A percentile compares a stretch with the other conserved stretches of the same genome.
These are phyloP conservation scores for Passerina amoena DNA, from an alignment of 2,113 vertebrate species.

Conservation along the genomic window DNA sequence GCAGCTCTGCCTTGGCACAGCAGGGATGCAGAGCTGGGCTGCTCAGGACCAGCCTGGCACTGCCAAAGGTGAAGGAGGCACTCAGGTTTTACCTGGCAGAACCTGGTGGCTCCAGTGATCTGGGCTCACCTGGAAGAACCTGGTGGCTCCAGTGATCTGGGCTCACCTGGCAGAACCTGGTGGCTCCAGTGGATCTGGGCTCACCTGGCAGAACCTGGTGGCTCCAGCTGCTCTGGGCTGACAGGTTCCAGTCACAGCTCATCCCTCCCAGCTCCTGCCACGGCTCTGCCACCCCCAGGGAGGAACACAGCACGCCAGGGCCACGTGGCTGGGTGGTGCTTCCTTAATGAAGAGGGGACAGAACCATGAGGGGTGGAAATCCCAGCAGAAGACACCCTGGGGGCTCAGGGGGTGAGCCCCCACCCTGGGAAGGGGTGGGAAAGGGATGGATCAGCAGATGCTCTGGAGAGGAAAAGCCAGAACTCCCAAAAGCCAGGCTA, in stretches of 20 bases:
- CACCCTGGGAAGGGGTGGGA: background rate
- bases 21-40: background rate
- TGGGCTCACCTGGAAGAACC: background rate
- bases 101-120: no score
- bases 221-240: background rate
- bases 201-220: constrained; percentile 9
- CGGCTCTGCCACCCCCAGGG: background rate
- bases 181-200: background rate
- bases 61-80: background rate
- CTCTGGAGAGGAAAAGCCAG: background rate
- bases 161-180: background rate
- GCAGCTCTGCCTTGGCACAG: background rate
- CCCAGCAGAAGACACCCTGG: background rate
- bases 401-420: background rate
- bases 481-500: background rate
- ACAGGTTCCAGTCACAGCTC: background rate
- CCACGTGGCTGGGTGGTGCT: background rate
- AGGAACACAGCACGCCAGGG: background rate
- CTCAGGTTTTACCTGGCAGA: background rate
- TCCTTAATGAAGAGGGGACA: background rate
- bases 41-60: background rate
- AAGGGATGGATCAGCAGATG: background rate
- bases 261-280: background rate
- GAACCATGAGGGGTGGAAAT: background rate
- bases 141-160: background rate